Evolutionary conservation across 2,113 vertebrate species (phyloP).

Genomic region (Plotosus lineatus): DNA sequence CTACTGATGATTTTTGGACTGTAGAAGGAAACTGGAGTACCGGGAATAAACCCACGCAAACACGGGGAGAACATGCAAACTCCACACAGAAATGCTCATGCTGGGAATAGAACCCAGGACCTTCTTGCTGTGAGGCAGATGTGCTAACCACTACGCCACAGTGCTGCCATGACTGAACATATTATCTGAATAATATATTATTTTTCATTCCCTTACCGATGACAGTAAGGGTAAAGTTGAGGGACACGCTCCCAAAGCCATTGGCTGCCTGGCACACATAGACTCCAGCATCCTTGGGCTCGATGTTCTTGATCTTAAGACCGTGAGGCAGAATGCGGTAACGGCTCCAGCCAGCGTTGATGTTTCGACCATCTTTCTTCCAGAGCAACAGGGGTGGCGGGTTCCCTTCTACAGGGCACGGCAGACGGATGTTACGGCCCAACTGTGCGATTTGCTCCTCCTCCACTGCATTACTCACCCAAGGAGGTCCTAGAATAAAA

Average conservation of each 20-base stretch:
- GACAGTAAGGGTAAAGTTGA: slow-evolving; percentile 66
- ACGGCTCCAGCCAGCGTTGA: slow-evolving; percentile 62
- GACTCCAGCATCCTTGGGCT: slow-evolving; percentile 58
- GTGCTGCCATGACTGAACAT: too few species aligned
- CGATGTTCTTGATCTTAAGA: slow-evolving; percentile 61
- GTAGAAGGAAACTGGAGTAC: too few species aligned
- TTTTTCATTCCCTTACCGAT: slow-evolving; percentile 47
- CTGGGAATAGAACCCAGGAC: too few species aligned
- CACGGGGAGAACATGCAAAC: too few species aligned
- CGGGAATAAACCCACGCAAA: too few species aligned
- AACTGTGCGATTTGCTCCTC: slow-evolving; percentile 57
- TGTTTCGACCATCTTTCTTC: slow-evolving; percentile 64
- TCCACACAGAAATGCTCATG: too few species aligned
- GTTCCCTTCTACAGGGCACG: slow-evolving; percentile 63
- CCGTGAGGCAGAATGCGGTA: slow-evolving; percentile 54
- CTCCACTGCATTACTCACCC: slow-evolving; percentile 52
- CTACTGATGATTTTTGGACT: too few species aligned
- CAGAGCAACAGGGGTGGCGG: slow-evolving; percentile 64
- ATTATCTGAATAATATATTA: background rate
- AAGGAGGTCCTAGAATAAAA: slow-evolving; percentile 58
- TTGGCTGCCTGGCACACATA: slow-evolving; percentile 65
- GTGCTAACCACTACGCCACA: too few species aligned
- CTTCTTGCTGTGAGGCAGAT: too few species aligned
- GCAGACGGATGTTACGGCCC: slow-evolving; percentile 57
- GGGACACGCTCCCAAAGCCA: slow-evolving; percentile 64